Evolutionary conservation across 2,113 vertebrate species (phyloP).

Genomic region (Machaerirhynchus nigripectus): DNA sequence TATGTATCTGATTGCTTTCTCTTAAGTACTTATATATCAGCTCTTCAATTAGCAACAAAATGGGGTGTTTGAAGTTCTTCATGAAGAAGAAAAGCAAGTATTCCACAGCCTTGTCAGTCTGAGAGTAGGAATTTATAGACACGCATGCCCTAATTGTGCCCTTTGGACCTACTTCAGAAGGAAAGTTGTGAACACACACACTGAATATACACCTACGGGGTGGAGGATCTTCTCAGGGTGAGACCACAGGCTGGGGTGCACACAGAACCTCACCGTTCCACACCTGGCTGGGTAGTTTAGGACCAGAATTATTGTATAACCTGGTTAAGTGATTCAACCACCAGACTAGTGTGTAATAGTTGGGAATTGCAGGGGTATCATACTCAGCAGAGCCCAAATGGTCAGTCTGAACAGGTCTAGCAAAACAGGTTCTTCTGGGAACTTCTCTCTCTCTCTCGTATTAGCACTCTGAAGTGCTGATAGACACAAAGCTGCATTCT

Average conservation of each 20-base stretch:
- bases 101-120: neutral
- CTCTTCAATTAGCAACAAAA: neutral
- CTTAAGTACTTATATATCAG: neutral
- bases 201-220: rapidly evolving
- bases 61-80: neutral
- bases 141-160: neutral
- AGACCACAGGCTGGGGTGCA: neutral
- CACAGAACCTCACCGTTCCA: neutral
- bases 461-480: neutral
- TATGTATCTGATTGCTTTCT: neutral
- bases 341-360: neutral
- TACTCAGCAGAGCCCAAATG: neutral
- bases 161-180: neutral
- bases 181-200: neutral
- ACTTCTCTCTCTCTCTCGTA: neutral
- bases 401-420: neutral
- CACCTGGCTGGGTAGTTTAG: neutral
- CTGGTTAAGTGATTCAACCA: neutral
- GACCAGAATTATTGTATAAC: neutral
- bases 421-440: neutral
- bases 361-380: neutral
- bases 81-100: neutral
- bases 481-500: neutral
- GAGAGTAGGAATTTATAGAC: neutral
- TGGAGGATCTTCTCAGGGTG: neutral